These are phyloP conservation scores for Brachyistius frenatus DNA, from an alignment of 2,113 vertebrate genomes.

Conservation along the genomic window DNA sequence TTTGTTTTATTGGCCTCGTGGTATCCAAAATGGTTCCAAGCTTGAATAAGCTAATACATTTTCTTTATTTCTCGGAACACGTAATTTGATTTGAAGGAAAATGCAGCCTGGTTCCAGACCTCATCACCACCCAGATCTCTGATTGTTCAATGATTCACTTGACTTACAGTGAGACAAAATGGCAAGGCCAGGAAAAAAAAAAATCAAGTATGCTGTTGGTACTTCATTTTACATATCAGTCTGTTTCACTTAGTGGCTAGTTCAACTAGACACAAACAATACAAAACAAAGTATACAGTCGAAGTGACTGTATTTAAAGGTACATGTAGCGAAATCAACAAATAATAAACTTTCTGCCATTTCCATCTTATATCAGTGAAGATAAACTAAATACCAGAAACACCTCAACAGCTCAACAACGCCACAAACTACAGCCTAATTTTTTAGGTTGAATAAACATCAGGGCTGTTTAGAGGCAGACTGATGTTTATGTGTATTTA, in stretches of 20 bases:
- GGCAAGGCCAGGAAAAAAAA: background rate
- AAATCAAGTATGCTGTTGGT: background rate
- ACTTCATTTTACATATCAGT: background rate
- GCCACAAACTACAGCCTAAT: no score
- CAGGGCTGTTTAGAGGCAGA: no score
- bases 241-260: background rate
- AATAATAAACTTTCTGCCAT: no score
- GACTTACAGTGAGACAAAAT: slow-evolving; percentile 10
- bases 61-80: slow-evolving; percentile 2
- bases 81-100: slow-evolving; percentile 14
- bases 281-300: no score
- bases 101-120: slow-evolving; percentile 8
- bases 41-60: slow-evolving; percentile 20
- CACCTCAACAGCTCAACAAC: no score
- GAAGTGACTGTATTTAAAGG: no score
- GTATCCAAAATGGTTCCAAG: slow-evolving; percentile 8
- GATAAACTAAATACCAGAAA: no score
- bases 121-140: slow-evolving; percentile 17
- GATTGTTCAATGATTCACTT: slow-evolving; percentile 5
- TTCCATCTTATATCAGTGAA: no score
- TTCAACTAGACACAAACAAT: background rate
- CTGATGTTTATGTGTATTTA: no score
- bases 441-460: no score
- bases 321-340: no score
- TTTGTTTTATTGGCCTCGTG: background rate